Conservation (phyloP, 2,888 invertebrate species). For the Pocota personata region DNA sequence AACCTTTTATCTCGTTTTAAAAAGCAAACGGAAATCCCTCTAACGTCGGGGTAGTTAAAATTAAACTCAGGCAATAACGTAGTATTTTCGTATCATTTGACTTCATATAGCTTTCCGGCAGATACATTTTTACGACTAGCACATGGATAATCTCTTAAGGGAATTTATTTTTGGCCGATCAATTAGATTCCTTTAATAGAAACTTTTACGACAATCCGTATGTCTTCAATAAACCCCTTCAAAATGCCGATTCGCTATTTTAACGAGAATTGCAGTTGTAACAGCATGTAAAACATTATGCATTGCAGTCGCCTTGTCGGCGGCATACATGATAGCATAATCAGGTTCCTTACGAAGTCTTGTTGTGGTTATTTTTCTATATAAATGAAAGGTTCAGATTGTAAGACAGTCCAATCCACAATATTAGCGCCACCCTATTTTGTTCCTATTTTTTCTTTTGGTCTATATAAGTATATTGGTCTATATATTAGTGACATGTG, state of each 20-base stretch:
- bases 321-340: background rate
- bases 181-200: conserved; percentile 30
- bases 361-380: too few species aligned
- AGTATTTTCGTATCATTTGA: background rate
- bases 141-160: background rate
- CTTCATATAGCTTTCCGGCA: conserved; percentile 3
- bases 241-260: background rate
- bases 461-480: too few species aligned
- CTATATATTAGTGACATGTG: too few species aligned
- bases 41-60: background rate
- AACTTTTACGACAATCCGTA: conserved; percentile 24
- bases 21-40: background rate
- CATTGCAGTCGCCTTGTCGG: background rate
- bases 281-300: background rate
- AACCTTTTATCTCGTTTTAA: background rate
- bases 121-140: conserved; percentile 12
- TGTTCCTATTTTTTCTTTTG: too few species aligned
- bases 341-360: background rate
- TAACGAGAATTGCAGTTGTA: background rate
- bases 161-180: conserved; percentile 6
- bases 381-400: too few species aligned
- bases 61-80: background rate
- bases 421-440: too few species aligned
- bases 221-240: background rate
- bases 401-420: too few species aligned